Evolutionary conservation across 2,888 invertebrate genomes (phyloP), one percentile per base, ranked within the genome.

Genomic region (Lasioglossum oenotherae): DNA sequence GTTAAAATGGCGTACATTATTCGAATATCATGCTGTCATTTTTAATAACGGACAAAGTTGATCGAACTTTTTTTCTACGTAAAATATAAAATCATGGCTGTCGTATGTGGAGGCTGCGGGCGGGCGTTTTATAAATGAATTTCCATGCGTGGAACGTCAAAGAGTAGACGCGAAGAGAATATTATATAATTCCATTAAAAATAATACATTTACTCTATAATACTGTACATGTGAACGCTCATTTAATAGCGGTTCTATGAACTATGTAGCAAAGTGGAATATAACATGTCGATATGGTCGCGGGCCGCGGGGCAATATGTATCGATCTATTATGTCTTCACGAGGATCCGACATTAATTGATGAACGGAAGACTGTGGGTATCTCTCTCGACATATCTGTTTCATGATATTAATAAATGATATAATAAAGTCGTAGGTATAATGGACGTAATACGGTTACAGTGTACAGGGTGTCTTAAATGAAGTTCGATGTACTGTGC

Each of bases 311-410:
- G 23, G 41, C 12, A 71, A 71, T 71, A 31, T 31, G 31, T 31
- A 41, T n/a, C 41, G n/a, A 71, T 44, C 38, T 41, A 41, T 64
- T 64, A 64, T 16, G 19, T 71, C 14, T 41, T 71, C 41, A n/a
- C n/a, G 41, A 41, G 41, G 71, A n/a, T 27, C n/a, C n/a, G 71
- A 71, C 71, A 14, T 71, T 71, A 71, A 71, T 71, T 71, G 71
- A 71, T 71, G 41, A 71, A 71, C 41, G 41, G 38, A 23, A 12
- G 2, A 38, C 41, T 41, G n/a, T n/a, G 14, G n/a, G 14, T n/a
- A 71, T 71, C n/a, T n/a, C n/a, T n/a, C n/a, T n/a, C 41, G 71
- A 71, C 71, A 71, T 71, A 71, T 41, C 71, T 41, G n/a, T 41
- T 71, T n/a, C 4, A 41, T 0, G 71, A 41, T 41, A 16, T 41